Evolutionary conservation across 2,797 vertebrate genomes (phyloP).

Genomic region (Poecilia velifera): DNA sequence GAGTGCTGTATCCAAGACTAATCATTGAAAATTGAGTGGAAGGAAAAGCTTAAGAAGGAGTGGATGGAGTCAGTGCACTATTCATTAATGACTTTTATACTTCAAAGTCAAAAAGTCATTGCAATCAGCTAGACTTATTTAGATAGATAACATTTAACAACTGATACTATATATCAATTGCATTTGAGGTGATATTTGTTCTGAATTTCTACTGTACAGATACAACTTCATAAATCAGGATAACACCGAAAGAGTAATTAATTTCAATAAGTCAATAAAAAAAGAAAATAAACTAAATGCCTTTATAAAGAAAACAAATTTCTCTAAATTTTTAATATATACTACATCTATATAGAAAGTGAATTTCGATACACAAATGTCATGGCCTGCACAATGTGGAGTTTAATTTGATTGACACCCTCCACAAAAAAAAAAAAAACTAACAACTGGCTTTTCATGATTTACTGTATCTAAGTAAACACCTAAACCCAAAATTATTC

Average conservation of each 20-base stretch:
- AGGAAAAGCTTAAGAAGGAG: background rate
- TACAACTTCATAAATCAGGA: background rate
- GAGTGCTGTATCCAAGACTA: too few relatives aligned
- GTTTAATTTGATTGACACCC: background rate
- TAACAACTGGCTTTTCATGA: background rate
- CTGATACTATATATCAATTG: background rate
- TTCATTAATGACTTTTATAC: too few relatives aligned
- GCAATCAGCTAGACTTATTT: background rate
- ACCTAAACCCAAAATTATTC: background rate
- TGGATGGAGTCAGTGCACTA: too few relatives aligned
- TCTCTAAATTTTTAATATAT: background rate
- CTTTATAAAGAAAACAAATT: too few relatives aligned
- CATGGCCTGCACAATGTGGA: background rate
- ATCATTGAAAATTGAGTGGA: too few relatives aligned
- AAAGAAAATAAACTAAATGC: background rate
- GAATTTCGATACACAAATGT: background rate
- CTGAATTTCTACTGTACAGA: background rate
- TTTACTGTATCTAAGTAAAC: background rate
- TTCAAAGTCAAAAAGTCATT: background rate
- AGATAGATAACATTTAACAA: background rate
- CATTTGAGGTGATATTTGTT: background rate
- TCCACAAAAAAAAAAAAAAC: too few relatives aligned
- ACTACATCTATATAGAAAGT: background rate
- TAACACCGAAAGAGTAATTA: background rate
- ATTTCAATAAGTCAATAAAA: background rate